These are phyloP conservation scores for Drosophila villosipedis DNA, from an alignment of 2,888 invertebrate species.

Conservation along the genomic window DNA sequence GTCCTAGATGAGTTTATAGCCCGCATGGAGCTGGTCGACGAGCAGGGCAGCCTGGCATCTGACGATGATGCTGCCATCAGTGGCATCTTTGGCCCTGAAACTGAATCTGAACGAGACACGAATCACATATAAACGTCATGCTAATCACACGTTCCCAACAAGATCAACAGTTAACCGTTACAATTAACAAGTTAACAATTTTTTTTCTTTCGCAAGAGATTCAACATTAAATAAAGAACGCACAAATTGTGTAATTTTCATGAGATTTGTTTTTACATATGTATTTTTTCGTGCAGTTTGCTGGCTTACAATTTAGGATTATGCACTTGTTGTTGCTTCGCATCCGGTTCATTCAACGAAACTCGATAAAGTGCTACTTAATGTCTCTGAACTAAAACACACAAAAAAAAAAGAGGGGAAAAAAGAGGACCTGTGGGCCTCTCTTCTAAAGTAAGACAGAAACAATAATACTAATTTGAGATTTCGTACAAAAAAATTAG, in stretches of 20 bases:
- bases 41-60: conserved; percentile 2
- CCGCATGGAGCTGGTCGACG: conserved; percentile 20
- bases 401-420: neutral
- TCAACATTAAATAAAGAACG: conserved; percentile 5
- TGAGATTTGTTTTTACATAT: conserved; percentile 28
- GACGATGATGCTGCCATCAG: conserved; percentile 17
- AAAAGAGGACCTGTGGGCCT: neutral
- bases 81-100: conserved; percentile 44
- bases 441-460: conserved; percentile 1
- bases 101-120: neutral
- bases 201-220: too few species aligned
- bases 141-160: neutral
- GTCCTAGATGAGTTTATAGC: conserved; percentile 65
- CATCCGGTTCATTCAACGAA: conserved; percentile 20
- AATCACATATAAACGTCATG: neutral
- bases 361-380: conserved; percentile 6
- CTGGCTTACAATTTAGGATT: conserved; percentile 44
- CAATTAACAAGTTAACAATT: too few species aligned
- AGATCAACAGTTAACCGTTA: neutral
- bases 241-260: conserved; percentile 9
- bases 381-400: conserved; percentile 8
- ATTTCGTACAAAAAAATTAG: conserved; percentile 30
- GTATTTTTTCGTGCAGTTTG: conserved; percentile 24
- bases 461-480: conserved; percentile 43
- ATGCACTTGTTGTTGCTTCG: conserved; percentile 33